A percentile compares a stretch with the other conserved stretches of the same genome.
These are phyloP conservation scores for Mungos mungo DNA, from an alignment of 2,113 vertebrate species.

Conservation along the genomic window DNA sequence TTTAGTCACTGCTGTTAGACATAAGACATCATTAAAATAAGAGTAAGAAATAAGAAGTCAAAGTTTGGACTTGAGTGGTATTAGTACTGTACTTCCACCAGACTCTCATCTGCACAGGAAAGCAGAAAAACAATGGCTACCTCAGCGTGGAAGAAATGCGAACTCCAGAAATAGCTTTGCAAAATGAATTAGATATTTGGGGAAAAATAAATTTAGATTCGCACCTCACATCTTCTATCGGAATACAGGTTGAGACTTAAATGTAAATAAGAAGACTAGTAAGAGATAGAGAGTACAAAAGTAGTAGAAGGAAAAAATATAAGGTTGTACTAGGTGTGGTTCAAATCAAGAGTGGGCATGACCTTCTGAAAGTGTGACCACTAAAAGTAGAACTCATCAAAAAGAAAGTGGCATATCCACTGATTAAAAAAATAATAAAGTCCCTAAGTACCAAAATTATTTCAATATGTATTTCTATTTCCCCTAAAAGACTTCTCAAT, in stretches of 20 bases:
- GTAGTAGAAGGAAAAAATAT: background rate
- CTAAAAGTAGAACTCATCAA: background rate
- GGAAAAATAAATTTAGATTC: background rate
- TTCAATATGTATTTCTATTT: background rate
- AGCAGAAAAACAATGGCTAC: background rate
- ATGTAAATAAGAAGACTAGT: background rate
- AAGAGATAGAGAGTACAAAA: background rate
- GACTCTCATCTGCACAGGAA: background rate
- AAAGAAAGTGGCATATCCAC: background rate
- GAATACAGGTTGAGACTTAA: background rate
- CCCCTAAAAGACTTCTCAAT: background rate
- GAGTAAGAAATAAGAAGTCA: background rate
- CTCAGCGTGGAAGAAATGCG: background rate
- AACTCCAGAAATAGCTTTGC: background rate
- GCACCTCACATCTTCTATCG: background rate
- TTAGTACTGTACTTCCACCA: background rate
- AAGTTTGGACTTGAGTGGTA: background rate
- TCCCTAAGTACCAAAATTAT: background rate
- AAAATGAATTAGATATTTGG: background rate
- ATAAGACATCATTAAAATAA: background rate
- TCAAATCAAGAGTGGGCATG: background rate
- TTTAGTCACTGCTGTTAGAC: background rate
- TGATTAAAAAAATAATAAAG: background rate
- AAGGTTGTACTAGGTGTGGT: background rate
- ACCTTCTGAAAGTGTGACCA: background rate